These are phyloP conservation scores for Enteromius argenteus DNA, from an alignment of 2,797 vertebrate species.

Conservation along the genomic window DNA sequence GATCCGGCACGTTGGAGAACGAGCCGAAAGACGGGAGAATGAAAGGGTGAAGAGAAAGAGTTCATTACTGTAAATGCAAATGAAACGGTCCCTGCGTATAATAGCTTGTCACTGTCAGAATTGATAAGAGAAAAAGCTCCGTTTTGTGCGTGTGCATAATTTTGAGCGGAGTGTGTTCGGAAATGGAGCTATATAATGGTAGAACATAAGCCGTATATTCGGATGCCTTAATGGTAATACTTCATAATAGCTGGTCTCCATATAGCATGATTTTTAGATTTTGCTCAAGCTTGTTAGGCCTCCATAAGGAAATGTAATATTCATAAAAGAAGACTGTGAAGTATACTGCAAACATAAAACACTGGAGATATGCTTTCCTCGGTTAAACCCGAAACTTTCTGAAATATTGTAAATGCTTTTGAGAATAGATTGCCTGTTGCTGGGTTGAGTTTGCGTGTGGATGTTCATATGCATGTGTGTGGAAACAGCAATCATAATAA, in stretches of 20 bases:
- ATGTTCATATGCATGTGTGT: constrained; percentile 14
- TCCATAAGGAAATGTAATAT: constrained; percentile 33
- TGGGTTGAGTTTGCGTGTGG: background rate
- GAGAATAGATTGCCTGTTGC: constrained; percentile 18
- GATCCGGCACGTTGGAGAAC: constrained; percentile 63
- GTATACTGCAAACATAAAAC: constrained; percentile 12
- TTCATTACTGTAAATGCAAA: constrained; percentile 79
- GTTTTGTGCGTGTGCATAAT: constrained; percentile 45
- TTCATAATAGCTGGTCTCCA: constrained; percentile 6
- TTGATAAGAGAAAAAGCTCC: constrained; percentile 67
- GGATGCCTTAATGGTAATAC: constrained; percentile 18
- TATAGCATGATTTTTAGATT: constrained; percentile 32
- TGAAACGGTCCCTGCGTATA: constrained; percentile 66
- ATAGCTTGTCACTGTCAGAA: constrained; percentile 72
- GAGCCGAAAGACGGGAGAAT: constrained; percentile 61
- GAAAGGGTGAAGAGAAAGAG: constrained; percentile 60
- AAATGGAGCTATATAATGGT: constrained; percentile 30
- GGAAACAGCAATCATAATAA: constrained; percentile 20
- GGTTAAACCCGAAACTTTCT: constrained; percentile 11
- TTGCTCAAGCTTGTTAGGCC: constrained; percentile 34
- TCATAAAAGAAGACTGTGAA: constrained; percentile 11
- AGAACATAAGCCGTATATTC: constrained; percentile 16
- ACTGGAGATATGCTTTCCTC: background rate
- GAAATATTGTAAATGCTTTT: constrained; percentile 19
- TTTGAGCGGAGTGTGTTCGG: background rate